phyloP scores from a whole-genome alignment of 2,888 invertebrate species.

The Mylabris sibirica region DNA sequence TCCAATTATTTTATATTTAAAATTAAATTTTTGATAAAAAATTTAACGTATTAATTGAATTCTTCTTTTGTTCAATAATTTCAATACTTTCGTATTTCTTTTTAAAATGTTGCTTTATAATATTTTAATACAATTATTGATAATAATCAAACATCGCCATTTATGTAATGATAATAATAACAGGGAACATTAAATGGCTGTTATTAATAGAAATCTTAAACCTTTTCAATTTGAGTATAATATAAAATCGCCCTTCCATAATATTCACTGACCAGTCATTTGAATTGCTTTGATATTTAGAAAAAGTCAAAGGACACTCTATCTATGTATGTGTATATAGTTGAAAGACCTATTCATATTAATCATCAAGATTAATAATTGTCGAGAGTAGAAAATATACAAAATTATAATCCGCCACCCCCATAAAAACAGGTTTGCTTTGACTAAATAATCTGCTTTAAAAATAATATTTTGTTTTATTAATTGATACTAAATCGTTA shows the following conservation, averaged over 20 bases:
- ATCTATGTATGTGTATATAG: background rate
- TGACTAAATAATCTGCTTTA: background rate
- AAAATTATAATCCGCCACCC: background rate
- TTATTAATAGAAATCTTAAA: slow-evolving; percentile 21
- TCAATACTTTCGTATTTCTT: background rate
- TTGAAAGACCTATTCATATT: background rate
- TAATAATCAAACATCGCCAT: slow-evolving; percentile 20
- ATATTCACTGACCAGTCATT: slow-evolving; percentile 2
- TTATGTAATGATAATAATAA: slow-evolving; percentile 31
- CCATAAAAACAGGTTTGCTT: background rate
- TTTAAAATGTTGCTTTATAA: background rate
- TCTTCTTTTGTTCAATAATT: background rate
- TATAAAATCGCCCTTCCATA: background rate
- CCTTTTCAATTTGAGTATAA: slow-evolving; percentile 22
- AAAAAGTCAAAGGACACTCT: slow-evolving; percentile 7
- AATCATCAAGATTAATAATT: slow-evolving; percentile 6
- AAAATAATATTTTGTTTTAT: background rate
- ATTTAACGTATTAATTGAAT: no score
- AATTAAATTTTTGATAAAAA: no score
- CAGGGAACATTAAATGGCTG: slow-evolving; percentile 33
- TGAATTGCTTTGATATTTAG: slow-evolving; percentile 11
- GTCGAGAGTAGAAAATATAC: background rate
- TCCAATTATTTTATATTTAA: background rate
- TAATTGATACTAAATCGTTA: background rate
- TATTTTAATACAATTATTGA: slow-evolving; percentile 2